Conservation (phyloP, 1,140 invertebrate species). For the Drosophila tropicalis region DNA sequence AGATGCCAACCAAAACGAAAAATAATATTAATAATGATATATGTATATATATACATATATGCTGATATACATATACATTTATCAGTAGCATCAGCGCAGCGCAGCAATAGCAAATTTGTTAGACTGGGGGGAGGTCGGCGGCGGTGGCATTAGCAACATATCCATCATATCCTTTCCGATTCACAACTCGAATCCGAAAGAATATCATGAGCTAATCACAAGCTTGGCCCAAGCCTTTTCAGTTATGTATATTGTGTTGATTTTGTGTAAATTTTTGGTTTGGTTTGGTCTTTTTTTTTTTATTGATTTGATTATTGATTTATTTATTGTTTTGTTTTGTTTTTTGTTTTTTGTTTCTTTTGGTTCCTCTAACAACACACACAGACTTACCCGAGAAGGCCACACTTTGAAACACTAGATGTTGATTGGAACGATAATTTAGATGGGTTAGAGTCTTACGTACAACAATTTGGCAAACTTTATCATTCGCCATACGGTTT, state of each 20-base stretch:
- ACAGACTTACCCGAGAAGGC: conserved; percentile 94
- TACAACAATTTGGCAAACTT: conserved; percentile 80
- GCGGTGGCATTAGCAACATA: too few species aligned
- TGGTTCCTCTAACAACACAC: conserved; percentile 51
- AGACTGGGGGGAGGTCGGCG: neutral
- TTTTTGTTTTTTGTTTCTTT: conserved; percentile 23
- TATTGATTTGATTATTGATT: conserved; percentile 31
- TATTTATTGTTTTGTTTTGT: conserved; percentile 2
- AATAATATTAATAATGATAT: neutral
- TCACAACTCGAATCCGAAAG: neutral
- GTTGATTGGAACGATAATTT: conserved; percentile 84
- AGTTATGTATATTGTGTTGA: neutral
- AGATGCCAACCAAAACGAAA: conserved; percentile 20
- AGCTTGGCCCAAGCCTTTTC: conserved; percentile 15
- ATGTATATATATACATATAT: too few species aligned
- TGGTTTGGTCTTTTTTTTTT: conserved; percentile 3
- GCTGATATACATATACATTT: too few species aligned
- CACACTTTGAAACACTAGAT: conserved; percentile 96
- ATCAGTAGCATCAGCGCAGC: neutral
- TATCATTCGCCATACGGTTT: conserved; percentile 43
- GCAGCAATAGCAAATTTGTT: conserved; percentile 14
- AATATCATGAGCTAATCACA: conserved; percentile 25
- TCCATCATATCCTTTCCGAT: conserved; percentile 1
- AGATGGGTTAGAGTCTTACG: conserved; percentile 80
- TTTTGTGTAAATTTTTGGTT: too few species aligned